Evolutionary conservation across 2,797 vertebrate species (phyloP).

Genomic region (Falco concolor): DNA sequence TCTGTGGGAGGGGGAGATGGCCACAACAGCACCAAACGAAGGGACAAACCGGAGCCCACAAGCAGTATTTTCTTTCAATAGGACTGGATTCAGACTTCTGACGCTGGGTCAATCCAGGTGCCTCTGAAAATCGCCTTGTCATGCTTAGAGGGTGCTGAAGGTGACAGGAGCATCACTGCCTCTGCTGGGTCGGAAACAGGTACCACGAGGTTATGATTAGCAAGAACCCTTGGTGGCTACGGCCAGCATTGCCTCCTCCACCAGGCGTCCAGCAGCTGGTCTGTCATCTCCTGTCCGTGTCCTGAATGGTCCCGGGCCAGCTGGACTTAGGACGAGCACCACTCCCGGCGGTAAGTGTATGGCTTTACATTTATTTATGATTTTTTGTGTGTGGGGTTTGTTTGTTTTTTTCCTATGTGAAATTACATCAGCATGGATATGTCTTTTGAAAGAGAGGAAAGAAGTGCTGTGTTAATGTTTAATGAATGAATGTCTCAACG

Average conservation of each 20-base stretch:
- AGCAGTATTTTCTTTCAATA: not conserved
- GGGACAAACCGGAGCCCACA: not conserved
- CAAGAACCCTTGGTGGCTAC: not conserved
- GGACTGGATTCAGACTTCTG: not conserved
- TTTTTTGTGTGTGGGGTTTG: not conserved
- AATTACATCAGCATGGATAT: not conserved
- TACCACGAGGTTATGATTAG: too few relatives aligned
- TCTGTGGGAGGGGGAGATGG: not conserved
- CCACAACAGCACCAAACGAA: not conserved
- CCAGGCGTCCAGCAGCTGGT: not conserved
- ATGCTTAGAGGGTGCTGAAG: not conserved
- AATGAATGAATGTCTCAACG: not conserved
- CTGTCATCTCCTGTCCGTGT: not conserved
- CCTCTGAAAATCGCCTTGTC: not conserved
- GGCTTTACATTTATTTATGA: not conserved
- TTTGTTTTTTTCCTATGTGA: not conserved
- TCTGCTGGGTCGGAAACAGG: not conserved
- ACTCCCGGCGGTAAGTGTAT: not conserved
- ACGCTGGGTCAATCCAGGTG: too few relatives aligned
- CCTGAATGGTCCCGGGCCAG: not conserved
- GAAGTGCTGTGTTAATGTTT: not conserved
- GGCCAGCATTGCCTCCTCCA: not conserved
- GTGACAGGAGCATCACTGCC: not conserved
- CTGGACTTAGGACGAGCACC: not conserved
- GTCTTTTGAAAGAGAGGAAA: not conserved